phyloP scores from a whole-genome alignment of 2,113 vertebrate species.

The Columba janthina region DNA sequence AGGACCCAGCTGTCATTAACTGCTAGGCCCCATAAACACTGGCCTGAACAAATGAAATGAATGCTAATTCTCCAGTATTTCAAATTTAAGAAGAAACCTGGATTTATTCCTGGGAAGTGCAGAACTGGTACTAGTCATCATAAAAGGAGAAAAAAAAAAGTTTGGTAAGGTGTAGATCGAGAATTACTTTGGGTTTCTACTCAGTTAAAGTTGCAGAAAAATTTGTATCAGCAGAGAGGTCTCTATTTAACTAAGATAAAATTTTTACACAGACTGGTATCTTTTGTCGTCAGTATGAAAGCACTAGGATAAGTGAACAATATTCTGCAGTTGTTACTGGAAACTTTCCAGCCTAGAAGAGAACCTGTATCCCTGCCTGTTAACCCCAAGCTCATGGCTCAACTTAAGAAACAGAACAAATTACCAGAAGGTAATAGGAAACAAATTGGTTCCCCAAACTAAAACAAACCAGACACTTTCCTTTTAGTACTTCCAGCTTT shows the following conservation, averaged over 20 bases:
- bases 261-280: background rate
- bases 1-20: background rate
- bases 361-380: background rate
- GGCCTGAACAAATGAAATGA: background rate
- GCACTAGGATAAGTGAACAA: background rate
- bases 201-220: background rate
- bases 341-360: background rate
- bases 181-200: background rate
- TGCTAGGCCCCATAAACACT: background rate
- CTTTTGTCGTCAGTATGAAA: background rate
- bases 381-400: background rate
- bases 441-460: slow-evolving; percentile 40
- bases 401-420: slow-evolving; percentile 27
- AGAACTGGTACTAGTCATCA: background rate
- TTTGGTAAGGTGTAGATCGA: background rate
- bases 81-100: background rate
- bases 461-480: background rate
- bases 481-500: background rate
- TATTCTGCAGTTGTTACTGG: background rate
- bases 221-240: background rate
- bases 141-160: background rate
- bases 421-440: slow-evolving; percentile 31
- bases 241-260: background rate
- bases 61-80: background rate
- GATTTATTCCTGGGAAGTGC: background rate